Base-by-base conservation (phyloP, 2,888 invertebrate species). In the Pollenia angustigena region DNA sequence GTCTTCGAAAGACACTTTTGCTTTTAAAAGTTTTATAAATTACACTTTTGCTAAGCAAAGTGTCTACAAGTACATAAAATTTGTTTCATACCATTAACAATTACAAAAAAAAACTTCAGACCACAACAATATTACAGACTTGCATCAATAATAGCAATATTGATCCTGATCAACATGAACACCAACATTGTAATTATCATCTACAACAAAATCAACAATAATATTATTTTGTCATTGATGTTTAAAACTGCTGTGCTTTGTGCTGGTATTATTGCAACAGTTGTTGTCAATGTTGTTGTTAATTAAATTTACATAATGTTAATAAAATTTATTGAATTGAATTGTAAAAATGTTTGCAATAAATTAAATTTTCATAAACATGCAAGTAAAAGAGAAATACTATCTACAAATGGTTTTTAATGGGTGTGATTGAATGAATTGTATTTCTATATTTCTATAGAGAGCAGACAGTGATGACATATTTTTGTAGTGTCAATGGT, bases 241-340 rank as follows among this genome's bases (percentile, higher is more conserved):
- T 79, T 66, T 18, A 11, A 23, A 68, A 18, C 56, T 48, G 58
- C 6, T 52, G 4, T 56, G 9, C 10, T 16, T 16, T 56, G 4
- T 56, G 9, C 3, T 11, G 16, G 56, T 72, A 0, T 52, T 72
- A 40, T 69, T 50, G 11, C 23, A 69, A 32, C 52, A 44, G 0
- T n/a, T 44, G 23, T 11, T 16, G 42, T 60, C 56, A 4, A 11
- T 75, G 60, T 82, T 87, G 69, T 85, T 87, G 79, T 78, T 87
- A 82, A 87, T 87, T 87, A 85, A 85, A 87, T 87, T 87, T 87
- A 64, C 87, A 87, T 87, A 85, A 79, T 82, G 79, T 82, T 79
- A 85, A 87, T 66, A 71, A 76, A 85, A 85, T 71, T 85, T 80
- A 82, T 87, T 79, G 81, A 81, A 87, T 84, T 81, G 60, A 87